Evolutionary conservation across 2,113 vertebrate species (phyloP).

Genomic region (Burhinus bistriatus): DNA sequence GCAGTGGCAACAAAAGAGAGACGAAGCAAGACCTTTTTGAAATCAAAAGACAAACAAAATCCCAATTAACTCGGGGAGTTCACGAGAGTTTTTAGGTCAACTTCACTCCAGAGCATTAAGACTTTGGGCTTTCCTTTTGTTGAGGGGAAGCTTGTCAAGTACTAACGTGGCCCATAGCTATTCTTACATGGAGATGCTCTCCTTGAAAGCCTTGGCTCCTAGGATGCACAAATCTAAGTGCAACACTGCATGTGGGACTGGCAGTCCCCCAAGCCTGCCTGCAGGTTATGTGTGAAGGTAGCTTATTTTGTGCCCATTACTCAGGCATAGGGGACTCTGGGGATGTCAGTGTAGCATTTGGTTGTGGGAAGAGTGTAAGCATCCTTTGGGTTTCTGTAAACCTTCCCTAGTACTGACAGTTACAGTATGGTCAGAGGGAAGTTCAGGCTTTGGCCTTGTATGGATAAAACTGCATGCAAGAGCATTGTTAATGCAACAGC

Average conservation of each 20-base stretch:
- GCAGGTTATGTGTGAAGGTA: background rate
- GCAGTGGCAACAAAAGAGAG: background rate
- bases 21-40: background rate
- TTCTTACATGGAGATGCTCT: background rate
- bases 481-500: fast-evolving
- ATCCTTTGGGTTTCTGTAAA: background rate
- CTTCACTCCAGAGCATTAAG: background rate
- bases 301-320: background rate
- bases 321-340: too few relatives aligned
- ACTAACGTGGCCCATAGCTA: background rate
- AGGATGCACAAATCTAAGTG: background rate
- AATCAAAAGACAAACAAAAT: conserved; percentile 10
- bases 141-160: background rate
- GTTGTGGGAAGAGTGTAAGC: background rate
- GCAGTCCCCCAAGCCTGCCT: background rate
- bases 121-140: background rate
- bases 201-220: conserved; percentile 2
- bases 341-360: background rate
- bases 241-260: fast-evolving
- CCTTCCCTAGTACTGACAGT: background rate
- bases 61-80: background rate
- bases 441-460: background rate
- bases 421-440: background rate
- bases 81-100: conserved; percentile 1
- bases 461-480: background rate